A percentile compares a stretch with the other conserved stretches of the same genome.
Conservation (phyloP, 2,797 vertebrate species). For the Glossophaga mutica region DNA sequence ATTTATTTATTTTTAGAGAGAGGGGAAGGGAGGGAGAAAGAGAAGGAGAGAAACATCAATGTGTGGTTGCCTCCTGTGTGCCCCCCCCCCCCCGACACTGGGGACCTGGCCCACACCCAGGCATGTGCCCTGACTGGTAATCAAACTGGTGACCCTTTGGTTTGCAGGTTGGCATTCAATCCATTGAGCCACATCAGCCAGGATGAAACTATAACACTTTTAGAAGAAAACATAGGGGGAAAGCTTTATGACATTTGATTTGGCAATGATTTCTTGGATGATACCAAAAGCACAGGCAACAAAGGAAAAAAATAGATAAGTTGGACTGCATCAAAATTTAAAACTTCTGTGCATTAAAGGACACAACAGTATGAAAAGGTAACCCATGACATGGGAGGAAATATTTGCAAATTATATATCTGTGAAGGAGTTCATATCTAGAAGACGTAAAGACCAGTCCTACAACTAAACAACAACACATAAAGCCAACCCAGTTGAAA, state of each 20-base stretch:
- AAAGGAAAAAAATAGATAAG: background rate
- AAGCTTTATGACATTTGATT: background rate
- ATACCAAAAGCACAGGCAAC: background rate
- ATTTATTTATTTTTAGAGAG: background rate
- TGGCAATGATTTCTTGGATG: background rate
- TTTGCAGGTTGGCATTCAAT: too few relatives aligned
- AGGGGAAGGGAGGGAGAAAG: too few relatives aligned
- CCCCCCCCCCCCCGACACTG: too few relatives aligned
- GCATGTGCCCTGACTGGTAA: too few relatives aligned
- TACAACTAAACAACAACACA: background rate
- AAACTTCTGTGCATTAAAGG: background rate
- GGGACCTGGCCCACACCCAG: too few relatives aligned
- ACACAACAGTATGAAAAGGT: background rate
- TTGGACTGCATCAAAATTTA: background rate
- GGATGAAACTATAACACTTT: background rate
- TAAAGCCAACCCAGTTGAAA: background rate
- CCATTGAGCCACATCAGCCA: too few relatives aligned
- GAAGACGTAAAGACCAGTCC: background rate
- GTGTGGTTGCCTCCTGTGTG: too few relatives aligned
- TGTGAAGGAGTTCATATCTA: background rate
- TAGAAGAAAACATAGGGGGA: background rate
- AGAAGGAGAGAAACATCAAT: too few relatives aligned
- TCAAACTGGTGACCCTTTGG: too few relatives aligned
- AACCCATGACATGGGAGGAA: background rate
- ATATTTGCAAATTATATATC: background rate